Conservation (phyloP, 2,797 vertebrate genomes). For the Poecilia picta region DNA sequence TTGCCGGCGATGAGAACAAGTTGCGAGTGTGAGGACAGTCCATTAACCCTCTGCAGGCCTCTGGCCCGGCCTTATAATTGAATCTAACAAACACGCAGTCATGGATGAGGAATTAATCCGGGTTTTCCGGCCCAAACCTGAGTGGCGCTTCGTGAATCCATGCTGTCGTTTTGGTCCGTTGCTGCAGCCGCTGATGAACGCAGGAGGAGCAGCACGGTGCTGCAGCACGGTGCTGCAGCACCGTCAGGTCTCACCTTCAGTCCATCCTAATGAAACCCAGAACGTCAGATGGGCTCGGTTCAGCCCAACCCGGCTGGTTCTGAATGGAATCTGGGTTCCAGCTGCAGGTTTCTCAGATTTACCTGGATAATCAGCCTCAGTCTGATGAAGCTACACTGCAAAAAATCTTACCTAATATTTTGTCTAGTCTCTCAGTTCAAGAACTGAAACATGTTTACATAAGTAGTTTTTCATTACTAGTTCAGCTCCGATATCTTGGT, state of each 20-base stretch:
- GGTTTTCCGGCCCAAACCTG: constrained; percentile 14
- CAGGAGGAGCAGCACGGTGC: constrained; percentile 12
- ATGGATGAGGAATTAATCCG: constrained; percentile 42
- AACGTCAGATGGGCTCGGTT: constrained; percentile 51
- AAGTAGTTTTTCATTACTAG: too few species aligned
- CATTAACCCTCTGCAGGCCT: constrained; percentile 40
- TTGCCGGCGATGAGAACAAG: constrained; percentile 10
- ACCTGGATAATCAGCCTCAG: not conserved
- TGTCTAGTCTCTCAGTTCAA: too few species aligned
- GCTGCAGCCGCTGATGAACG: constrained; percentile 36
- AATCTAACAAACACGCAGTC: constrained; percentile 53
- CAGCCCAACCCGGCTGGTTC: constrained; percentile 46
- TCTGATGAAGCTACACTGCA: not conserved
- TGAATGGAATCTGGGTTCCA: constrained; percentile 40
- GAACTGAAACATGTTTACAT: too few species aligned
- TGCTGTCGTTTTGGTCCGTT: constrained; percentile 46
- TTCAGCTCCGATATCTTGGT: too few species aligned
- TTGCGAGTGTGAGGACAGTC: constrained; percentile 13
- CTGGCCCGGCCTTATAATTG: constrained; percentile 45
- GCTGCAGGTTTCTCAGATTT: constrained; percentile 3
- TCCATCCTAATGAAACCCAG: constrained; percentile 66
- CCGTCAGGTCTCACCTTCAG: constrained; percentile 71
- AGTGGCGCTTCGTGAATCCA: constrained; percentile 31
- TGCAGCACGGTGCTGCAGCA: constrained; percentile 46
- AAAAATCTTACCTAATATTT: too few species aligned